These are phyloP conservation scores for Coregonus clupeaformis DNA, from an alignment of 2,113 vertebrate genomes.

Conservation along the genomic window DNA sequence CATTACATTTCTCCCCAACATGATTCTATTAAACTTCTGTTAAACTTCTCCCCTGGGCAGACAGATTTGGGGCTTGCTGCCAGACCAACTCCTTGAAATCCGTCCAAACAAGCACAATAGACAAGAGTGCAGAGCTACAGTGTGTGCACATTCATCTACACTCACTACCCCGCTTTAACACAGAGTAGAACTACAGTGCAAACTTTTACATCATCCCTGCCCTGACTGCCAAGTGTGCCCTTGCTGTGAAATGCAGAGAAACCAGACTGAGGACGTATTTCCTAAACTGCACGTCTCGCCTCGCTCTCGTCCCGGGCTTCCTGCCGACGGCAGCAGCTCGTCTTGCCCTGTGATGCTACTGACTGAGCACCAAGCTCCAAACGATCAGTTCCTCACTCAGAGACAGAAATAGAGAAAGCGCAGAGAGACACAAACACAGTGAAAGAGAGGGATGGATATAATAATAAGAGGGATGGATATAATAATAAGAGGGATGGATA, in stretches of 20 bases:
- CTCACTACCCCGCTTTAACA: not conserved
- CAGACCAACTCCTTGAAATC: constrained; percentile 41
- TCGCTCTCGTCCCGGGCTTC: constrained; percentile 1
- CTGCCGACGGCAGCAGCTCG: not conserved
- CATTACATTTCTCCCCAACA: not conserved
- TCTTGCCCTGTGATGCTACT: not conserved
- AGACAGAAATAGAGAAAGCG: not conserved
- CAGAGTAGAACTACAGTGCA: not conserved
- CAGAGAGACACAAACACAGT: not conserved
- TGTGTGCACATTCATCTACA: constrained; percentile 1
- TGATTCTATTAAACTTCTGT: not conserved
- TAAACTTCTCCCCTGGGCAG: constrained; percentile 3
- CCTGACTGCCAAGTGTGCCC: constrained; percentile 12
- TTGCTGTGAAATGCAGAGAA: constrained; percentile 9
- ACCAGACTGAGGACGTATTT: constrained; percentile 4
- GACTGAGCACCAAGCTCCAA: not conserved
- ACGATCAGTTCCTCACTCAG: not conserved
- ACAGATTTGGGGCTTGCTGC: constrained; percentile 31
- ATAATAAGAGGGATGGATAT: too few relatives aligned
- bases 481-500: too few relatives aligned
- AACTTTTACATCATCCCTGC: not conserved
- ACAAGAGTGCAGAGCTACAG: constrained; percentile 3
- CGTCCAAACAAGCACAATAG: constrained; percentile 25
- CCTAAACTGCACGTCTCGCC: not conserved
- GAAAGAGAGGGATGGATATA: not conserved